These are phyloP conservation scores for Platichthys stellatus DNA, from an alignment of 2,113 vertebrate species.

Conservation along the genomic window DNA sequence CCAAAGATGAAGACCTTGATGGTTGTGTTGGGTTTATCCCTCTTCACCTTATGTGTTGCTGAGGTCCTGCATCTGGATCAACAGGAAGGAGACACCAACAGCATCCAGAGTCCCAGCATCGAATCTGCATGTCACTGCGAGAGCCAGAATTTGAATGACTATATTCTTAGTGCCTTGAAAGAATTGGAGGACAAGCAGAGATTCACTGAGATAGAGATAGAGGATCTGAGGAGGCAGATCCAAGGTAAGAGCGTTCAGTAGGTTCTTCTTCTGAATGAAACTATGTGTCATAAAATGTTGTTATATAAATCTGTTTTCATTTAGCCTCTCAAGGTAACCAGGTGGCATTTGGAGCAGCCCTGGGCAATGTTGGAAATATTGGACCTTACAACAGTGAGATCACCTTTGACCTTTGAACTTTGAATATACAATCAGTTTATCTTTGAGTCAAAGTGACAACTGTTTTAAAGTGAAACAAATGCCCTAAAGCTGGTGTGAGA, in stretches of 20 bases:
- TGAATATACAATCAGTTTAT: no score
- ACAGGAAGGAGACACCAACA: background rate
- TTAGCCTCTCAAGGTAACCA: background rate
- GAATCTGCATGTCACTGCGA: fast-evolving
- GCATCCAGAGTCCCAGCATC: no score
- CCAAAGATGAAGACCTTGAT: slow-evolving; percentile 31
- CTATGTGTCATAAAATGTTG: background rate
- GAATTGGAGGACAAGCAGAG: background rate
- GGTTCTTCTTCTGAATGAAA: background rate
- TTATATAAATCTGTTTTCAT: background rate
- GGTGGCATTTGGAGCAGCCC: slow-evolving; percentile 49
- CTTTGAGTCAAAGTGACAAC: no score
- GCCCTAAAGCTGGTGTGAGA: no score
- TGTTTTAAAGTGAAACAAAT: no score
- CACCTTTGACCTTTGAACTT: slow-evolving; percentile 11
- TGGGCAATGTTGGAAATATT: background rate
- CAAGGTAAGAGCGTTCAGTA: slow-evolving; percentile 16
- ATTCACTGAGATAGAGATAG: slow-evolving; percentile 15
- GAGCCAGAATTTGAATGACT: background rate
- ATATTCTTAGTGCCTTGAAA: background rate
- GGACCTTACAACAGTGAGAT: slow-evolving; percentile 30
- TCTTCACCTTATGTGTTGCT: slow-evolving; percentile 9
- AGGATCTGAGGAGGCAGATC: background rate
- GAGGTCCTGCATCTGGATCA: background rate
- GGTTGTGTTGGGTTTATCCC: background rate